phyloP scores from a whole-genome alignment of 2,888 invertebrate species.

The Hipparchia sbordonii region DNA sequence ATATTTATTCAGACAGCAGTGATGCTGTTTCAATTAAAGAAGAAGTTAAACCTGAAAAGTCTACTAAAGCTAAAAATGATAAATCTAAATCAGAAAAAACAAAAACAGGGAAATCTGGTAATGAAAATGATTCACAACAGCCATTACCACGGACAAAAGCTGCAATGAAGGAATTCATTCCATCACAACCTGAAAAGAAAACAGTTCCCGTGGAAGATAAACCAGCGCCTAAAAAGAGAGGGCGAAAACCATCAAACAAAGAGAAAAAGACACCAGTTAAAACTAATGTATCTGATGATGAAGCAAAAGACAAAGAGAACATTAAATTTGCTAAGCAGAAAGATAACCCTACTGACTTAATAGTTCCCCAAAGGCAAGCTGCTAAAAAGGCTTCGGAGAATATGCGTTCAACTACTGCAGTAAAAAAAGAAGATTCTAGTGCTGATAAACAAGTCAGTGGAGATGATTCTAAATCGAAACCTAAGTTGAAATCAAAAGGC shows the following conservation, averaged over 20 bases:
- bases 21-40: slow-evolving; percentile 58
- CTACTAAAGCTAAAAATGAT: slow-evolving; percentile 66
- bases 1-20: slow-evolving; percentile 93
- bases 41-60: slow-evolving; percentile 79
- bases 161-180: slow-evolving; percentile 92
- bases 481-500: slow-evolving; percentile 72
- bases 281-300: slow-evolving; percentile 66
- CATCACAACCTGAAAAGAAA: slow-evolving; percentile 70
- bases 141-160: slow-evolving; percentile 90
- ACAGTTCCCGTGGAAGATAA: slow-evolving; percentile 54
- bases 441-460: slow-evolving; percentile 61
- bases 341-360: slow-evolving; percentile 89
- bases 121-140: slow-evolving; percentile 87
- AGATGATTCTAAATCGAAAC: slow-evolving; percentile 66
- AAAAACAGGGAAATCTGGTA: slow-evolving; percentile 83
- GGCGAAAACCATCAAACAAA: slow-evolving; percentile 75
- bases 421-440: slow-evolving; percentile 68
- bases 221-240: slow-evolving; percentile 70
- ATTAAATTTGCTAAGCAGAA: slow-evolving; percentile 74
- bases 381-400: slow-evolving; percentile 96
- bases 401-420: slow-evolving; percentile 86
- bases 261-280: slow-evolving; percentile 64
- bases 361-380: slow-evolving; percentile 94
- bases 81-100: slow-evolving; percentile 82
- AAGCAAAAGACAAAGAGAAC: slow-evolving; percentile 78